These are phyloP conservation scores for Tupaia chinensis DNA, from an alignment of 2,113 vertebrate species.

Conservation along the genomic window DNA sequence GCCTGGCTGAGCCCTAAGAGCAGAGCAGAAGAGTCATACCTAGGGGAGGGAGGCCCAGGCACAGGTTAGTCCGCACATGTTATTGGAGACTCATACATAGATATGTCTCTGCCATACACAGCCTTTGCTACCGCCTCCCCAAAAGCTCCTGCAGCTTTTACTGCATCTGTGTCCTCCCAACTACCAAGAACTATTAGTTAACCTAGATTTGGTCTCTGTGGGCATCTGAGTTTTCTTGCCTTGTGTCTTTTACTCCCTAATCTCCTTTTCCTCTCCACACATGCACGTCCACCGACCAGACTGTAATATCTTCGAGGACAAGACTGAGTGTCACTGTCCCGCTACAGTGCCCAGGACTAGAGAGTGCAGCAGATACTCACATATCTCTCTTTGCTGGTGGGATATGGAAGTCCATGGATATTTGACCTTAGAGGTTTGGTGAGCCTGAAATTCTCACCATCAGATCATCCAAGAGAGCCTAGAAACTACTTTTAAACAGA, in stretches of 20 bases:
- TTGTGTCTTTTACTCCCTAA: neutral
- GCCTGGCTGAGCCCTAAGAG: neutral
- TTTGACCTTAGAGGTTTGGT: neutral
- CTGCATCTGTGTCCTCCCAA: accelerated
- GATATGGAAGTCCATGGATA: neutral
- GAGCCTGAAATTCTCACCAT: neutral
- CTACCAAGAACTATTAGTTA: neutral
- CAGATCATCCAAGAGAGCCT: neutral
- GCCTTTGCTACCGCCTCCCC: neutral
- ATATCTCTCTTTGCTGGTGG: neutral
- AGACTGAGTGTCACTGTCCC: neutral
- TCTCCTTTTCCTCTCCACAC: neutral
- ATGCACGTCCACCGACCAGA: neutral
- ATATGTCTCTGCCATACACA: accelerated
- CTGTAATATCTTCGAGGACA: neutral
- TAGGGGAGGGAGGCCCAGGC: neutral
- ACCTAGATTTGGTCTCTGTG: neutral
- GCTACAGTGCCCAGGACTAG: neutral
- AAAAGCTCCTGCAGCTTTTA: no score
- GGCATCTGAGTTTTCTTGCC: neutral
- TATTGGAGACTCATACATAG: accelerated
- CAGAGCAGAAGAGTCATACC: neutral
- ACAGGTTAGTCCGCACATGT: accelerated
- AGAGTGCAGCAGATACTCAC: accelerated
- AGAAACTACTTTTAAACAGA: neutral